Evolutionary conservation across 2,797 vertebrate species (phyloP).

Genomic region (Tamandua tetradactyla): DNA sequence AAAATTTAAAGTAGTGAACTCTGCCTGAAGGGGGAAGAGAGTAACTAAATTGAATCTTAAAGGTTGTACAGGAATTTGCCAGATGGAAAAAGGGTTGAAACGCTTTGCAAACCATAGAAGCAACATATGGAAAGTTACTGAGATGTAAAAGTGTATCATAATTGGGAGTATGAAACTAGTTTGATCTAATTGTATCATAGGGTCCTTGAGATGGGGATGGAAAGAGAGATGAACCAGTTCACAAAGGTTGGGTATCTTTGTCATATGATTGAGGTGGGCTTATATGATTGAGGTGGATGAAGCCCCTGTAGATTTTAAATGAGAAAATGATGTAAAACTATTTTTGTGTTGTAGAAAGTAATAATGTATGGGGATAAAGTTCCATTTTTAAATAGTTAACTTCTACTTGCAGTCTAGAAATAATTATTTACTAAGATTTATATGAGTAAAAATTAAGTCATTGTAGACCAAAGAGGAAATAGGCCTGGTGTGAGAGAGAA

Average conservation of each 20-base stretch:
- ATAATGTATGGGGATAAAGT: background rate
- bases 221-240: background rate
- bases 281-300: background rate
- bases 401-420: slow-evolving; percentile 14
- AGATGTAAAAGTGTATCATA: background rate
- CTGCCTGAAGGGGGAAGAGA: background rate
- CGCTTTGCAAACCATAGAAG: background rate
- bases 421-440: background rate
- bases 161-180: background rate
- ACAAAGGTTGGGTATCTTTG: background rate
- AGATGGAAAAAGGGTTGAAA: background rate
- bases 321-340: background rate
- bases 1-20: background rate
- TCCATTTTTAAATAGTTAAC: background rate
- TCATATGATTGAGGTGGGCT: background rate
- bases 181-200: background rate
- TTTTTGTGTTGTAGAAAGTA: slow-evolving; percentile 20
- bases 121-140: background rate
- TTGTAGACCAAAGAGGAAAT: background rate
- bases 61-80: background rate
- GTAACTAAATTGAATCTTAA: background rate
- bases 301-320: background rate
- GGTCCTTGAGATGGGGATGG: background rate
- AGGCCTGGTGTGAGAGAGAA: background rate
- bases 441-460: background rate